Percentiles rank a stretch among this genome's conserved stretches.
phyloP scores from a whole-genome alignment of 1,140 invertebrate genomes.

The Ceratosolen fusciceps region DNA sequence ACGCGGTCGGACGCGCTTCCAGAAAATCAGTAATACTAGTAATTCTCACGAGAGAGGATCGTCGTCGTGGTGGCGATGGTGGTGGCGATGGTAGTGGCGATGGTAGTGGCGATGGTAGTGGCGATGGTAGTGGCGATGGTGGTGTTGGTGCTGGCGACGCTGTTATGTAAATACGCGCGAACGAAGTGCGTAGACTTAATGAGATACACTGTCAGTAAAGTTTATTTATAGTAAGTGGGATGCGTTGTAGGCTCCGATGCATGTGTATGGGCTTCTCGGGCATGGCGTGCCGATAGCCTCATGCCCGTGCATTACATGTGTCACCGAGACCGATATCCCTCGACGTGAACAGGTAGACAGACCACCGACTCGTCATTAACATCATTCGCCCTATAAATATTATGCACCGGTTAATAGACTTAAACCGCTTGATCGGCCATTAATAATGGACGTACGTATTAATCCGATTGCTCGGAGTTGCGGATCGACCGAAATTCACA shows the following conservation, averaged over 20 bases:
- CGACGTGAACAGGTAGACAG: neutral
- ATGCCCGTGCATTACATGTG: neutral
- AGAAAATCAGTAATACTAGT: too few species aligned
- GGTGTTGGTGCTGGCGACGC: neutral
- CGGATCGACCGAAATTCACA: neutral
- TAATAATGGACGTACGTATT: neutral
- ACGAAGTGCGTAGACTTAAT: slow-evolving; percentile 5
- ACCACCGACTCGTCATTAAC: neutral
- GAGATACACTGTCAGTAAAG: slow-evolving; percentile 25
- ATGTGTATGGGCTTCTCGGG: slow-evolving; percentile 7
- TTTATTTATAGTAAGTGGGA: slow-evolving; percentile 36
- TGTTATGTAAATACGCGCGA: neutral
- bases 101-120: too few species aligned
- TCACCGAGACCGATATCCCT: neutral
- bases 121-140: too few species aligned
- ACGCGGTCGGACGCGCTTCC: too few species aligned
- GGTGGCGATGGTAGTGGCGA: too few species aligned
- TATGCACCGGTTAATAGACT: too few species aligned
- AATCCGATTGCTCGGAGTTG: neutral
- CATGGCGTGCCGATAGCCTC: neutral
- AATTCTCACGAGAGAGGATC: too few species aligned
- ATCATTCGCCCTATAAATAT: too few species aligned
- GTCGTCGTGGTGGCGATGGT: too few species aligned
- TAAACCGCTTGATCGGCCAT: too few species aligned
- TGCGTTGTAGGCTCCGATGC: neutral